Conservation (phyloP, 2,888 invertebrate genomes). For the Masnerella sp. region DNA sequence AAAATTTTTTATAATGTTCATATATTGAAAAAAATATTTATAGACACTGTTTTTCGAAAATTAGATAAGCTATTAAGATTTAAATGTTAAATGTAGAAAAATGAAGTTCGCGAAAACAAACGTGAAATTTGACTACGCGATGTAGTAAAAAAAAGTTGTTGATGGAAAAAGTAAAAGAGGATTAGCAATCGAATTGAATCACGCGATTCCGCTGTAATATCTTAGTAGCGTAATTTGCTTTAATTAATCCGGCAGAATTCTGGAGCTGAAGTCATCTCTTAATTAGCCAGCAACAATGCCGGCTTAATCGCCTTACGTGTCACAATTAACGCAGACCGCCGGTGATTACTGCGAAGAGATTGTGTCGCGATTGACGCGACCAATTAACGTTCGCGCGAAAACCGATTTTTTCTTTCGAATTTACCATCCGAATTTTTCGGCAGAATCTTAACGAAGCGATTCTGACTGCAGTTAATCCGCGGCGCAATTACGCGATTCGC, state of each 20-base stretch:
- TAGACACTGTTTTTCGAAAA: too few relatives aligned
- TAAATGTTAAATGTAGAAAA: too few relatives aligned
- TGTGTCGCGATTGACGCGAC: slow-evolving; percentile 59
- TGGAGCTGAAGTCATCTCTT: slow-evolving; percentile 70
- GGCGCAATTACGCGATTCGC: slow-evolving; percentile 30
- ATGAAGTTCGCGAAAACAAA: too few relatives aligned
- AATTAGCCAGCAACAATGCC: slow-evolving; percentile 73
- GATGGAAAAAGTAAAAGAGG: slow-evolving; percentile 43
- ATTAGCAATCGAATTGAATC: slow-evolving; percentile 63
- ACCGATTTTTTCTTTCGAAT: too few relatives aligned
- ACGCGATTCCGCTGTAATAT: slow-evolving; percentile 62
- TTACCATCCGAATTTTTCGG: slow-evolving; percentile 5
- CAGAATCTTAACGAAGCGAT: slow-evolving; percentile 45
- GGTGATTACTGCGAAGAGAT: slow-evolving; percentile 66
- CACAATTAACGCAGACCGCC: slow-evolving; percentile 70
- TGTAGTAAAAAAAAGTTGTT: background rate
- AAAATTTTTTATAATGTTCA: too few relatives aligned
- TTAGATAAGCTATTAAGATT: too few relatives aligned
- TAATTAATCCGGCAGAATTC: slow-evolving; percentile 69
- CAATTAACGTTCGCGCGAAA: slow-evolving; percentile 50
- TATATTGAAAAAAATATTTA: too few relatives aligned
- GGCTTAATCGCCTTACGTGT: slow-evolving; percentile 73
- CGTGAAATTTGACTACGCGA: too few relatives aligned
- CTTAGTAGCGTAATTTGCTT: slow-evolving; percentile 67
- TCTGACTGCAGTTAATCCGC: slow-evolving; percentile 45